phyloP scores from a whole-genome alignment of 2,113 vertebrate species.

The Glareola pratincola region DNA sequence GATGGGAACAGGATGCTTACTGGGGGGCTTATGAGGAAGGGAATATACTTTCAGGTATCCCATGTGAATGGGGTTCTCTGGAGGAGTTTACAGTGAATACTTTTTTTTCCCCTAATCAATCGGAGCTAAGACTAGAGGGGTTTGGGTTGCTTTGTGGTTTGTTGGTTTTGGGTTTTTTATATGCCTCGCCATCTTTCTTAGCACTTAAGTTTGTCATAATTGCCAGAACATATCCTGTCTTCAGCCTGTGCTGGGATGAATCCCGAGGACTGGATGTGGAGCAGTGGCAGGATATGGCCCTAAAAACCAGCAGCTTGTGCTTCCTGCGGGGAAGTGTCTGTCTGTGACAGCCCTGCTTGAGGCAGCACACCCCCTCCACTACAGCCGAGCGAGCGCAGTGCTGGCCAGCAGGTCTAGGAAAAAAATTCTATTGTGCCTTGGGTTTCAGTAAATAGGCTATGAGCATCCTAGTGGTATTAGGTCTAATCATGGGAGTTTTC shows the following conservation, averaged over 20 bases:
- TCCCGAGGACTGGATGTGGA: neutral
- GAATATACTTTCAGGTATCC: neutral
- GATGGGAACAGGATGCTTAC: neutral
- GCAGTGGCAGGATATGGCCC: neutral
- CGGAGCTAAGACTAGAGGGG: neutral
- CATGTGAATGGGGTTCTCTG: neutral
- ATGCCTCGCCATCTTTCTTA: neutral
- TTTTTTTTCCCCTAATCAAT: neutral
- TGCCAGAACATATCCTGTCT: neutral
- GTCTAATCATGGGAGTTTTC: neutral
- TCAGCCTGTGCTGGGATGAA: neutral
- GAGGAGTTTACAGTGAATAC: neutral
- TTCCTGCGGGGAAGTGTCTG: neutral
- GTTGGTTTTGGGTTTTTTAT: neutral
- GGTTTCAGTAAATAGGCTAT: neutral
- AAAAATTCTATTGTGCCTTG: neutral
- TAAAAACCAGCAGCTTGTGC: neutral
- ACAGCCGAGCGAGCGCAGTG: accelerated
- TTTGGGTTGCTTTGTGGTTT: neutral
- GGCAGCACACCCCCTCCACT: neutral
- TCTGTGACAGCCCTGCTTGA: neutral
- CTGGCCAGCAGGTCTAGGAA: neutral
- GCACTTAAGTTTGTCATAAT: neutral
- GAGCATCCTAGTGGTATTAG: slow-evolving; percentile 10
- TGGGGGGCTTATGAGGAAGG: neutral